These are phyloP conservation scores for Dicrurus megarhynchus DNA, from an alignment of 2,113 vertebrate genomes.

Conservation along the genomic window DNA sequence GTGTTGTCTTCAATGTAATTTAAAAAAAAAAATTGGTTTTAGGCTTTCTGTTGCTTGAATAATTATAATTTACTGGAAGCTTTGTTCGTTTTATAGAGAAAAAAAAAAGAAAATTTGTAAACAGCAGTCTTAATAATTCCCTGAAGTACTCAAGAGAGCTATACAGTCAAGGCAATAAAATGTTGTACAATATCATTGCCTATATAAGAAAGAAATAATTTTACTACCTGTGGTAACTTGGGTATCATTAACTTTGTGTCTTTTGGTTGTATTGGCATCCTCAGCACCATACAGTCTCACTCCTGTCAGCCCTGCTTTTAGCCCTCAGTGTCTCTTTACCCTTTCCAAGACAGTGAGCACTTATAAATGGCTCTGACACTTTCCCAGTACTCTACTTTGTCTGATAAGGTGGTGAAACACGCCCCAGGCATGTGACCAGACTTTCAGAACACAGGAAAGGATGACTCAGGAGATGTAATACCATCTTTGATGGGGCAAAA, in stretches of 20 bases:
- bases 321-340: background rate
- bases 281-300: background rate
- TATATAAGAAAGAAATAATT: background rate
- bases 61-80: background rate
- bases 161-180: slow-evolving; percentile 41
- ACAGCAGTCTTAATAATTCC: slow-evolving; percentile 35
- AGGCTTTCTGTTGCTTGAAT: slow-evolving; percentile 31
- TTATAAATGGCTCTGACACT: background rate
- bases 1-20: slow-evolving; percentile 23
- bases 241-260: background rate
- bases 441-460: background rate
- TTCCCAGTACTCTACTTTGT: background rate
- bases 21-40: background rate
- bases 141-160: slow-evolving; percentile 31
- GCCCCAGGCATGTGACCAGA: background rate
- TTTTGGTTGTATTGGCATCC: background rate
- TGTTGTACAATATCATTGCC: background rate
- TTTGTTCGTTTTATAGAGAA: slow-evolving; percentile 39
- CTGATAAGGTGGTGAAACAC: background rate
- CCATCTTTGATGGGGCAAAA: background rate
- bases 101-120: slow-evolving; percentile 23
- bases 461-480: background rate
- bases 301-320: background rate
- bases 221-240: background rate
- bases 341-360: background rate